Evolutionary conservation across 1,140 invertebrate genomes (phyloP), one percentile per base, ranked within the genome.

Genomic region (Zaprionus ornatus): DNA sequence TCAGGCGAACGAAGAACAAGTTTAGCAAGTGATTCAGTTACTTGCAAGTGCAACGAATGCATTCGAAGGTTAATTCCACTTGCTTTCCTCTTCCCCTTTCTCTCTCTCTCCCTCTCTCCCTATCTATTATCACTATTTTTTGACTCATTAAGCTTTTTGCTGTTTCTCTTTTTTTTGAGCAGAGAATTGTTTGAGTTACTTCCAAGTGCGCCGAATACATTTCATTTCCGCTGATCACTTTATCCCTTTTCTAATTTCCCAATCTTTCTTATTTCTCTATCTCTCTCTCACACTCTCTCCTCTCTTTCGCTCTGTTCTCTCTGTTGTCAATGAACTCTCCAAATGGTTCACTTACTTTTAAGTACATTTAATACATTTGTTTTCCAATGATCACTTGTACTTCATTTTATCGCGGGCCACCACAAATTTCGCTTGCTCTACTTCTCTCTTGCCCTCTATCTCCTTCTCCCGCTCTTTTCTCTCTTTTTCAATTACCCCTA

Each of bases 401-500:
- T n/a, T 4, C 9, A 25, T 55, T 25, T 64, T 15, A 7, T 27
- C 10, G 21, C 13, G 35, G 23, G 15, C 2, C 5, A 29, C 50
- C 50, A n/a, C 50, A 54, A 63, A n/a, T 7, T 40, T 40, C 37
- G 12, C 37, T 40, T 13, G 3, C 13, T 0, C 37, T n/a, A 13
- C 15, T 10, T 48, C 7, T 45, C 7, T 19, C 42, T 42, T 3
- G 13, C 40, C 5, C 40, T 45, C 13, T 45, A 0, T 21, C 19
- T n/a, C 12, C 4, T 12, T 13, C 45, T 23, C 19, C 1, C 19
- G 1, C 19, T 23, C 4, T n/a, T 50, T 10, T 50, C 19, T 50
- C 19, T n/a, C 13, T 68, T 71, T 71, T 48, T 29, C 77, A 79
- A 77, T 74, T 80, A 84, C 77, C 77, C 54, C 21, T 35, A 42